Base-by-base conservation (phyloP, 2,797 vertebrate genomes). In the Allobates femoralis region DNA sequence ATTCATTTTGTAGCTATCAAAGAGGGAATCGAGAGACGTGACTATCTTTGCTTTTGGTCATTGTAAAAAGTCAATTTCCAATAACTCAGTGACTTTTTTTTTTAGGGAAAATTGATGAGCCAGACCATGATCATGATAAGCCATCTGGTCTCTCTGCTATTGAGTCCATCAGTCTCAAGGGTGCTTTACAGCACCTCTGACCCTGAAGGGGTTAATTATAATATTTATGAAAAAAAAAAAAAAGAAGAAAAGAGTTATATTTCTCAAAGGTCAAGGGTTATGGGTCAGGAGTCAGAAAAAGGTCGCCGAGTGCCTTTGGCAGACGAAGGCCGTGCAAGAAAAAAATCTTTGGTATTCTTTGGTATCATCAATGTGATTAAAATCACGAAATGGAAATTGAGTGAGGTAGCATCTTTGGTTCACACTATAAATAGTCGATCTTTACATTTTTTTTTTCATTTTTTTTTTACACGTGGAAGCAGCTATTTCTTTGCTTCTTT, bases 401-500 rank as follows among this genome's bases (percentile, higher is more conserved):
- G 97, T 99, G 98, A 99, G 98, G 98, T 99, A 99, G 98, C 96
- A 95, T 99, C 98, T 99, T 99, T 98, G 97, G 97, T 99, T 99
- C 96, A 96, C 96, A 97, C 97, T 97, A 97, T 96, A 98, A 98
- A 98, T 96, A 96, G 93, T 96, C 96, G 96, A 95, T 97, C 95
- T 97, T 95, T 95, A 96, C 95, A 96, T 94, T 93, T 89, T 90
- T 90, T 34, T 71, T 0, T 84, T 50, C 93, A n/a, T 90, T 90
- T 37, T 87, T 89, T 93, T 90, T 93, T 90, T 91, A 95, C 94
- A 93, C 71, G 88, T 96, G 94, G 95, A 96, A 95, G 94, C 95
- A 95, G 94, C 94, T 94, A 94, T 94, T 93, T 95, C 92, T 96
- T 94, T 95, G 94, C 93, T 94, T 94, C 92, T 92, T 94, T 93